Evolutionary conservation across 2,888 invertebrate species (phyloP), one percentile per base, ranked within the genome.

Genomic region (Limnephilus marmoratus): DNA sequence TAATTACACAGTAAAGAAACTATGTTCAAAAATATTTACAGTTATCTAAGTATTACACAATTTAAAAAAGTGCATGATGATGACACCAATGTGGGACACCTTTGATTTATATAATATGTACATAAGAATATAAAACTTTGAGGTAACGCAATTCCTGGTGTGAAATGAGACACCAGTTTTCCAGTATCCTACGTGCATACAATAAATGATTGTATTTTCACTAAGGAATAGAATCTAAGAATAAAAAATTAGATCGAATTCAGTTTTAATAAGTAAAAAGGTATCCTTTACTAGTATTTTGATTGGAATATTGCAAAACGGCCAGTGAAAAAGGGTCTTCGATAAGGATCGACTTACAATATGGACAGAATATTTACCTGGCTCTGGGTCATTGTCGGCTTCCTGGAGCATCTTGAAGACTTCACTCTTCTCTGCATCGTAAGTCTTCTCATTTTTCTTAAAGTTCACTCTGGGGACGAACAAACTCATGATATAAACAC

Each of bases 381-480:
- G 97, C 94, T 97, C 97, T 80, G 98, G 98, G 94, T 98, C 98
- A 94, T 97, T 98, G 95, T 98, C 98, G 94, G 98, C 98, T 95
- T 98, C 98, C 95, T 98, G 98, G 93, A 99, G 97, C 97, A 98
- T 98, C 95, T 98, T 98, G 95, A 98, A 97, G 81, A 99, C 99
- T 94, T 98, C 98, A 94, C 98, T 98, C 95, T 98, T 98, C 94
- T 98, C 97, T 92, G 98, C 97, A 94, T 98, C 98, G 96, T 98
- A 98, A 94, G 97, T 97, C 95, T 98, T 98, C 95, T 99, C 99
- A 96, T 98, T 99, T 96, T 99, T 99, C 97, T 99, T 99, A 96
- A 99, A 99, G 96, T 99, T 99, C 68, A 99, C 99, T 94, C 99
- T 99, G 96, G 82, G 95, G n/a, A 68, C 1, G n/a, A 24, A 68